A percentile compares a stretch with the other conserved stretches of the same genome.
These are phyloP conservation scores for Troides aeacus DNA, from an alignment of 2,888 invertebrate genomes.

Conservation along the genomic window DNA sequence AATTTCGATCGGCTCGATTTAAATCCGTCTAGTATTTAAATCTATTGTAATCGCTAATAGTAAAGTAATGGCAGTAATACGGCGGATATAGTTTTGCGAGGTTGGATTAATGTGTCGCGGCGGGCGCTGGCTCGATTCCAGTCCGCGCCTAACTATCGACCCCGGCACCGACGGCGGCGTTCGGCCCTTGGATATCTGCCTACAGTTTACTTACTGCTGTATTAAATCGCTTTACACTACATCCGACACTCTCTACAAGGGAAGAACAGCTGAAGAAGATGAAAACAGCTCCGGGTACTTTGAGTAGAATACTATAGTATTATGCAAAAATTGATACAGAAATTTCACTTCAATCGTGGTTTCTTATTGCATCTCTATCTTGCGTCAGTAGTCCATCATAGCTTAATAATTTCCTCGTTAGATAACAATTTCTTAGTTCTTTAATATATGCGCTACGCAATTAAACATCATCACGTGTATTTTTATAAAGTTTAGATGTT, in stretches of 20 bases:
- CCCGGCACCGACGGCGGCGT: conserved; percentile 42
- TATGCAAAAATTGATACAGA: no score
- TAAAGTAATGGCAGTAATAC: conserved; percentile 29
- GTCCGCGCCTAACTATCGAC: conserved; percentile 65
- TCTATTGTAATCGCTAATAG: conserved; percentile 19
- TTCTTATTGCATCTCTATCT: no score
- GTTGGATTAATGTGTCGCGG: conserved; percentile 69
- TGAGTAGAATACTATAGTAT: no score
- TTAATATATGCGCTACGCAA: no score
- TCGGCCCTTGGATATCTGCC: conserved; percentile 32
- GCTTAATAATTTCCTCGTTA: no score
- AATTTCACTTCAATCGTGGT: no score
- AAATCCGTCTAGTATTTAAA: conserved; percentile 21
- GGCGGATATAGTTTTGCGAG: conserved; percentile 54
- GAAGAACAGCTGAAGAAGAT: neutral
- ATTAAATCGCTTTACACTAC: neutral
- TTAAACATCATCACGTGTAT: no score
- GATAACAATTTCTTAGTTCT: no score
- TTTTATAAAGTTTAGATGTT: no score
- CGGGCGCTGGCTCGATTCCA: conserved; percentile 76
- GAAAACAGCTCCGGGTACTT: neutral
- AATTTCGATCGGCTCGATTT: conserved; percentile 3
- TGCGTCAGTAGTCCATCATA: no score
- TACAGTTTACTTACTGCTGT: conserved; percentile 2
- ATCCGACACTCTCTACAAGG: neutral